Conservation (phyloP, 2,888 invertebrate genomes). For the Drosophila siamana region DNA sequence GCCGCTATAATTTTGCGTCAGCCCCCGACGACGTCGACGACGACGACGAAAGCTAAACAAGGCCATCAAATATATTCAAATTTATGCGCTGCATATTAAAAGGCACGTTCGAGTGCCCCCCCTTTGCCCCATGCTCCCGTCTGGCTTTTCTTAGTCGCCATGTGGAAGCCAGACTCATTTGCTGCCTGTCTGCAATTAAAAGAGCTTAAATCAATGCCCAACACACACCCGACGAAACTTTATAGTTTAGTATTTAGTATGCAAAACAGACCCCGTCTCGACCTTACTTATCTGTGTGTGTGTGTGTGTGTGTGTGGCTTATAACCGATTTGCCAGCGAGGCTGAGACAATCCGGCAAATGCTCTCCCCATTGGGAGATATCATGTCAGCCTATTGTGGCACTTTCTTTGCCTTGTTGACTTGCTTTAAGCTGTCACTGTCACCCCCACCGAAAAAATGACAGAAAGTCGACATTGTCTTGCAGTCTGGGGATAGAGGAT, state of each 20-base stretch:
- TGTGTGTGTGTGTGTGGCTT: too few species aligned
- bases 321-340: too few species aligned
- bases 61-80: constrained; percentile 68
- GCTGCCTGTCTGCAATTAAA: constrained; percentile 62
- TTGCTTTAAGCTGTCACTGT: constrained; percentile 37
- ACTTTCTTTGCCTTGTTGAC: constrained; percentile 20
- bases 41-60: constrained; percentile 41
- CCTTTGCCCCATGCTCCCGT: neutral
- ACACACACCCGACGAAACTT: constrained; percentile 36
- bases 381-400: constrained; percentile 25
- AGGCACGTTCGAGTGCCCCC: constrained; percentile 46
- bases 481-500: constrained; percentile 10
- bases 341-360: neutral
- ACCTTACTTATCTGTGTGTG: constrained; percentile 10
- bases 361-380: constrained; percentile 20
- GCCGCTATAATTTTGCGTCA: constrained; percentile 70
- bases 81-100: constrained; percentile 70
- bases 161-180: constrained; percentile 17
- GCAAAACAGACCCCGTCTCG: constrained; percentile 47
- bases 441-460: constrained; percentile 30
- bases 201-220: constrained; percentile 57
- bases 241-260: constrained; percentile 49
- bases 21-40: neutral
- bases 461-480: constrained; percentile 41
- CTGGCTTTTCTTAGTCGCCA: neutral